Evolutionary conservation across 2,888 invertebrate species (phyloP), one percentile per base, ranked within the genome.

Genomic region (Diploptera punctata): DNA sequence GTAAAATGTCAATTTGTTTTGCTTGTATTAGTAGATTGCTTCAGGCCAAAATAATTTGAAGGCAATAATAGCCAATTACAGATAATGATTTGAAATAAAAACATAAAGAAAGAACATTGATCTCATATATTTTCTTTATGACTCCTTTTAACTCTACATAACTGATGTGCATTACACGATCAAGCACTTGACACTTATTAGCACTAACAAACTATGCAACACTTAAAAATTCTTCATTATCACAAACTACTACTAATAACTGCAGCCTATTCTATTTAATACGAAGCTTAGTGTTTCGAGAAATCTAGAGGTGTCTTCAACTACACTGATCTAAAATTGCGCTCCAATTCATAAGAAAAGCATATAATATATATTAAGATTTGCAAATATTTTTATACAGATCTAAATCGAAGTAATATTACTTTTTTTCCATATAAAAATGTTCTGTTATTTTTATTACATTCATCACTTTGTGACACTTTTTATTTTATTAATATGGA

Each of bases 401-500:
- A 29, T 31, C 57, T 57, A 54, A 54, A 7, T 54, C 54, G 24
- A 24, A 54, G 54, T 24, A 19, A 52, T 52, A 52, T 24, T n/a
- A n/a, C n/a, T n/a, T 52, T 52, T 52, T 13, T 52, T 52, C 29
- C 5, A 57, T 57, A 57, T 57, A 57, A 57, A 57, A 57, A 57
- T 57, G 57, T 57, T 57, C 16, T 29, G 57, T 57, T 33, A 33
- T 21, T 47, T 47, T 1, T 54, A 31, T 57, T 57, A 57, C 57
- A 57, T 31, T 31, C 10, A 54, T 57, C 21, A n/a, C 57, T 57
- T 57, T 57, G 57, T 57, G 24, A 57, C 31, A 29, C 29, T 29
- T 29, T n/a, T 33, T 57, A 24, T 54, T 4, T 19, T 24, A 3
- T 29, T 57, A 57, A 61, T 65, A 71, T 71, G 71, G 71, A 71